phyloP scores from a whole-genome alignment of 2,797 vertebrate species.

The Propithecus perrieri region DNA sequence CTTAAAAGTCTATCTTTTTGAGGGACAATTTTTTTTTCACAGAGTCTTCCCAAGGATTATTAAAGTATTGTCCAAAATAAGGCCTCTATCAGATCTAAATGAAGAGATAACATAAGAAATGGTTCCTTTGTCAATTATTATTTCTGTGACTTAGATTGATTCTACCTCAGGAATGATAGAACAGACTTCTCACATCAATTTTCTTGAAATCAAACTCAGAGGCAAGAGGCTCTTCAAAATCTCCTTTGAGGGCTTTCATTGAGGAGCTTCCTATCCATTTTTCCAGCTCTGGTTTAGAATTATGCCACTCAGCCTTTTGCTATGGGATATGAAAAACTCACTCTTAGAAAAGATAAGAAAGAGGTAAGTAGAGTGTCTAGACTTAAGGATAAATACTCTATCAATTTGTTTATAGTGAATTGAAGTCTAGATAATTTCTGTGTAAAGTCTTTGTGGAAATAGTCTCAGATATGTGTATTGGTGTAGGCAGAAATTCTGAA shows the following conservation, averaged over 20 bases:
- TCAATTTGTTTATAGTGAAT: neutral
- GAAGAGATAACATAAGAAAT: neutral
- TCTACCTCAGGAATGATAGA: neutral
- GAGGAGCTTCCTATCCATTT: neutral
- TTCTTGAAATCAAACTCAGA: neutral
- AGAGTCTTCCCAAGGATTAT: neutral
- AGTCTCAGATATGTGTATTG: neutral
- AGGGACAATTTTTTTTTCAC: neutral
- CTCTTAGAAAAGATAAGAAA: neutral
- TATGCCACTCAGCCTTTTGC: neutral
- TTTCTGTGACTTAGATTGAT: neutral
- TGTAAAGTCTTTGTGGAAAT: neutral
- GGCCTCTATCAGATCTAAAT: neutral
- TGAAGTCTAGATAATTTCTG: neutral
- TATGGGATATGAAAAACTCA: neutral
- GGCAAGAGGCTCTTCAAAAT: neutral
- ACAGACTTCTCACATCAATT: neutral
- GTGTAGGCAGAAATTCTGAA: neutral
- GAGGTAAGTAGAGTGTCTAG: neutral
- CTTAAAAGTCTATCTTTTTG: neutral
- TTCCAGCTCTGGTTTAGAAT: neutral
- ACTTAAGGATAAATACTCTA: neutral
- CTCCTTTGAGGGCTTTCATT: neutral
- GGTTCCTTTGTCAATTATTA: neutral
- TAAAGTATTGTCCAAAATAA: neutral